Conservation (phyloP, 2,113 vertebrate species). For the Heliornis fulica region DNA sequence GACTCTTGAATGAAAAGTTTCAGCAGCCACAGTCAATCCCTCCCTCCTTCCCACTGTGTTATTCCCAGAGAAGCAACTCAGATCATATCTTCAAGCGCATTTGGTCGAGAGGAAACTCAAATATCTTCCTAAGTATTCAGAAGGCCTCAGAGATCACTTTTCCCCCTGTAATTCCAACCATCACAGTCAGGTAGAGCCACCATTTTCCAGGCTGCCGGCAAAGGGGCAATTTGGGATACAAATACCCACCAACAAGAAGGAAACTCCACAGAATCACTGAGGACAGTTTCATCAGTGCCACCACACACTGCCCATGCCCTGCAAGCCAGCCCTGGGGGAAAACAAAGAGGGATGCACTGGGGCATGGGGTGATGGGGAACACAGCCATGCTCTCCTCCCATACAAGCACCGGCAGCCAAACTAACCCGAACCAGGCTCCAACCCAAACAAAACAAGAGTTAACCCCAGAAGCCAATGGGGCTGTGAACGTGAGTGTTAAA, state of each 20-base stretch:
- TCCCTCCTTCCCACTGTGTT: constrained; percentile 23
- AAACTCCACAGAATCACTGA: background rate
- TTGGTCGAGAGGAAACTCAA: constrained; percentile 49
- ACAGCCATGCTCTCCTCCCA: background rate
- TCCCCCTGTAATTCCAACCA: background rate
- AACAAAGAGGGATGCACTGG: background rate
- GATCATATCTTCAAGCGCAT: constrained; percentile 30
- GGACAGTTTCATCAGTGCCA: background rate
- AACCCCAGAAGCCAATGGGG: background rate
- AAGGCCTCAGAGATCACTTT: background rate
- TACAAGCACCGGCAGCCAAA: background rate
- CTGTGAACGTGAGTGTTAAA: background rate
- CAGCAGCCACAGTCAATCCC: constrained; percentile 19
- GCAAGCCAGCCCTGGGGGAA: background rate
- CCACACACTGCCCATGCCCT: background rate
- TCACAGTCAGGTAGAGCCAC: background rate
- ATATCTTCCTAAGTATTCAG: constrained; percentile 48
- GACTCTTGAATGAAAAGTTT: constrained; percentile 2
- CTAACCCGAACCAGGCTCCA: background rate
- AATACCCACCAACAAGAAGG: background rate
- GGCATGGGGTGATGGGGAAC: background rate
- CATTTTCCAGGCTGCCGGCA: background rate
- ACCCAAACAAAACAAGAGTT: background rate
- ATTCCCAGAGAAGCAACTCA: constrained; percentile 31
- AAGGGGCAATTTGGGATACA: background rate